These are phyloP conservation scores for Ophiodon elongatus DNA, from an alignment of 2,113 vertebrate genomes.

Conservation along the genomic window DNA sequence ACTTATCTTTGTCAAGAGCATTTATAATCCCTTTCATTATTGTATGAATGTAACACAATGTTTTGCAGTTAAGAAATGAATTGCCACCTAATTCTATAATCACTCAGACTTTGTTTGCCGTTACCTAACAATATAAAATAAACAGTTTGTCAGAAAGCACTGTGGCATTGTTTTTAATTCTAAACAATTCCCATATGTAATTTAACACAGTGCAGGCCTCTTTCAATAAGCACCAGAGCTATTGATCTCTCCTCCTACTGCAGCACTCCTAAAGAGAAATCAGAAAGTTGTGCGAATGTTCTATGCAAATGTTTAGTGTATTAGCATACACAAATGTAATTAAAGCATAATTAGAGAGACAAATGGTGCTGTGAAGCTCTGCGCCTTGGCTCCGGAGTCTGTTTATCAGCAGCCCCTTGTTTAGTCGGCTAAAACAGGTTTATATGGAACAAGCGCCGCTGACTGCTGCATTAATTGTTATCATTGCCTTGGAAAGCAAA, in stretches of 20 bases:
- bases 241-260: constrained; percentile 51
- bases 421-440: constrained; percentile 79
- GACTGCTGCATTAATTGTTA: constrained; percentile 86
- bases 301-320: constrained; percentile 86
- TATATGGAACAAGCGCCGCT: constrained; percentile 78
- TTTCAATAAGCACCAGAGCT: constrained; percentile 56
- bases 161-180: constrained; percentile 74
- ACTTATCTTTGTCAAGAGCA: background rate
- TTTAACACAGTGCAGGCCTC: constrained; percentile 66
- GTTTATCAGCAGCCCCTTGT: constrained; percentile 82
- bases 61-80: constrained; percentile 58
- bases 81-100: constrained; percentile 58
- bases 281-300: constrained; percentile 82
- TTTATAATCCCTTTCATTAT: constrained; percentile 28
- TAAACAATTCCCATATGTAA: constrained; percentile 73
- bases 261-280: constrained; percentile 71
- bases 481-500: constrained; percentile 87
- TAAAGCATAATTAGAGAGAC: constrained; percentile 85
- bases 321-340: constrained; percentile 87
- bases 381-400: constrained; percentile 77
- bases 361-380: constrained; percentile 82
- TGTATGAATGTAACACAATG: constrained; percentile 34
- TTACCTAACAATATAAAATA: constrained; percentile 71
- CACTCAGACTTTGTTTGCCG: constrained; percentile 66
- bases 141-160: constrained; percentile 69